These are phyloP conservation scores for Paralichthys olivaceus DNA, from an alignment of 2,113 vertebrate species.

Conservation along the genomic window DNA sequence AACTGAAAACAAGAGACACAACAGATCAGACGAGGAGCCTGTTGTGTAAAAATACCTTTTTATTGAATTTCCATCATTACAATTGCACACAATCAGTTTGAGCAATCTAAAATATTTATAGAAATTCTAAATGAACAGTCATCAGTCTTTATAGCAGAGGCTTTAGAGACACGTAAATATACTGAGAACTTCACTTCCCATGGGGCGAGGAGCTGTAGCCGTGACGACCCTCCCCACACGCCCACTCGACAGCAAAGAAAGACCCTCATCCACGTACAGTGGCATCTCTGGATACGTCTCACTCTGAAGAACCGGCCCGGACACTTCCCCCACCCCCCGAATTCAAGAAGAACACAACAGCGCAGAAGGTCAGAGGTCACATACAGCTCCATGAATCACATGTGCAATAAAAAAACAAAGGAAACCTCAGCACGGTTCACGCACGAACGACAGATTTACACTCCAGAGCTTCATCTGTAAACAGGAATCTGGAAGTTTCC, in stretches of 20 bases:
- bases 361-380: constrained; percentile 55
- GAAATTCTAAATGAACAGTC: constrained; percentile 80
- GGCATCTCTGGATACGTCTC: constrained; percentile 46
- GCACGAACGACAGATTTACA: neutral
- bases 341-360: constrained; percentile 52
- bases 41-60: constrained; percentile 81
- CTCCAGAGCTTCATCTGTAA: neutral
- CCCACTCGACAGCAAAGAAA: constrained; percentile 35
- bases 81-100: constrained; percentile 79
- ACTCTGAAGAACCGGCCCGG: neutral
- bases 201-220: constrained; percentile 36
- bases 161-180: constrained; percentile 66
- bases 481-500: neutral
- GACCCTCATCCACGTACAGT: constrained; percentile 55
- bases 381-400: constrained; percentile 33
- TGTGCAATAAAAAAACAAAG: constrained; percentile 25
- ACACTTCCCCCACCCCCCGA: neutral
- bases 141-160: constrained; percentile 78
- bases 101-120: constrained; percentile 78
- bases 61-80: constrained; percentile 78
- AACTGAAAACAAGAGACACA: neutral
- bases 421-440: constrained; percentile 5
- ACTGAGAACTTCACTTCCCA: constrained; percentile 74
- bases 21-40: constrained; percentile 1
- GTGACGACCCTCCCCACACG: neutral